Percentiles rank a stretch among this genome's conserved stretches.
phyloP scores from a whole-genome alignment of 1,140 invertebrate genomes.

The Penaeus chinensis region DNA sequence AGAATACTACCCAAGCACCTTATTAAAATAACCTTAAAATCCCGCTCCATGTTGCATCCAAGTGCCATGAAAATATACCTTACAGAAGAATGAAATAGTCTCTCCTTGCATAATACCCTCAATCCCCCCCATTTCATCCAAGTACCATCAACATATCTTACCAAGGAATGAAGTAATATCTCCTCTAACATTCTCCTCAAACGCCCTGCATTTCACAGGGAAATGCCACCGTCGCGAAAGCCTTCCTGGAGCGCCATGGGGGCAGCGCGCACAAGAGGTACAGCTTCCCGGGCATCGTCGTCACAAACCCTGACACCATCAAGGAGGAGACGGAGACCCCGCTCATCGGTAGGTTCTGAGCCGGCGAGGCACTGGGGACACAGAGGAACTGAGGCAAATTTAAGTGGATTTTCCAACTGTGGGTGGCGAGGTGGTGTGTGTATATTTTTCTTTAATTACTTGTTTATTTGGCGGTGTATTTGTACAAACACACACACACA shows the following conservation, averaged over 20 bases:
- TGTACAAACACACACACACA: background rate
- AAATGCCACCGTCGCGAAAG: background rate
- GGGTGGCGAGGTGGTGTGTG: background rate
- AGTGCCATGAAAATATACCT: too few species aligned
- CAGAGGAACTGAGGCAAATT: background rate
- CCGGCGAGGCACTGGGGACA: background rate
- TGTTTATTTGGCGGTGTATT: background rate
- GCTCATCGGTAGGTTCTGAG: conserved; percentile 33
- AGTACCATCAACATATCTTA: too few species aligned
- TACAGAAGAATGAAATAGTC: too few species aligned
- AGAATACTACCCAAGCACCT: too few species aligned
- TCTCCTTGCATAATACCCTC: too few species aligned
- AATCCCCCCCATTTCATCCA: too few species aligned
- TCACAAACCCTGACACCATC: conserved; percentile 49
- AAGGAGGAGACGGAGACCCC: conserved; percentile 50
- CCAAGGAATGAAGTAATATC: too few species aligned
- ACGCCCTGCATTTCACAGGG: background rate
- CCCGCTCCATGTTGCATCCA: too few species aligned
- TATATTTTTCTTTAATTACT: background rate
- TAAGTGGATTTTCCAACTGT: background rate
- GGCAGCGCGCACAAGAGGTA: conserved; percentile 46
- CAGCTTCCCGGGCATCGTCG: conserved; percentile 52
- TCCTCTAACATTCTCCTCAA: too few species aligned
- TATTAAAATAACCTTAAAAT: too few species aligned
- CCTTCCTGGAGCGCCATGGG: conserved; percentile 49